Evolutionary conservation across 2,113 vertebrate genomes (phyloP).

Genomic region (Marmota monax): DNA sequence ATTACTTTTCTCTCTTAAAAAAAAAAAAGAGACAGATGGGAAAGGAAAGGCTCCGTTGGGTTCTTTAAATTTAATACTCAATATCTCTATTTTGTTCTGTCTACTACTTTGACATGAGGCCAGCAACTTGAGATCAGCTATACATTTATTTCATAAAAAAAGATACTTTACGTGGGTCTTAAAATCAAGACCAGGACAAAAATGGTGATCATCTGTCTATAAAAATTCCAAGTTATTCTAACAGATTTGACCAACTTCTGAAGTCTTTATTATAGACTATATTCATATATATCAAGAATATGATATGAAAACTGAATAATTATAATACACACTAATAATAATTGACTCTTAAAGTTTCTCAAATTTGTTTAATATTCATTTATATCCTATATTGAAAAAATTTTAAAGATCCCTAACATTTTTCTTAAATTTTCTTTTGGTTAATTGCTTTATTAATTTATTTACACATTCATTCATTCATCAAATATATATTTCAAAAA

Average conservation of each 20-base stretch:
- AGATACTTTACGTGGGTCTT: background rate
- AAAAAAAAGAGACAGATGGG: background rate
- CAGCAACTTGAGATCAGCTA: background rate
- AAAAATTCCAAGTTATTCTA: constrained; percentile 16
- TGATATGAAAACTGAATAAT: background rate
- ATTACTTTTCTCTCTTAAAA: constrained; percentile 22
- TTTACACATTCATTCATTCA: too few relatives aligned
- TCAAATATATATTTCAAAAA: too few relatives aligned
- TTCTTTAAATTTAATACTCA: background rate
- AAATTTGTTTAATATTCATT: constrained; percentile 26
- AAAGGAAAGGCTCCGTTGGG: background rate
- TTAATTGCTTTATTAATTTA: too few relatives aligned
- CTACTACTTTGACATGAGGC: background rate
- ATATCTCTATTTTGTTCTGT: background rate
- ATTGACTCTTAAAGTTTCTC: constrained; percentile 31
- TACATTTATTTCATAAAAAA: background rate
- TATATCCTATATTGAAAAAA: background rate
- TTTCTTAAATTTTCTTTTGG: too few relatives aligned
- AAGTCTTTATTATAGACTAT: background rate
- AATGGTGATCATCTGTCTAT: background rate
- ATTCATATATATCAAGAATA: background rate
- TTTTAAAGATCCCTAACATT: background rate
- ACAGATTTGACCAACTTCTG: background rate
- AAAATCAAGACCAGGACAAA: constrained; percentile 33
- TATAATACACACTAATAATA: background rate